Evolutionary conservation across 1,140 invertebrate species (phyloP).

Genomic region (Paralvinella palmiformis): DNA sequence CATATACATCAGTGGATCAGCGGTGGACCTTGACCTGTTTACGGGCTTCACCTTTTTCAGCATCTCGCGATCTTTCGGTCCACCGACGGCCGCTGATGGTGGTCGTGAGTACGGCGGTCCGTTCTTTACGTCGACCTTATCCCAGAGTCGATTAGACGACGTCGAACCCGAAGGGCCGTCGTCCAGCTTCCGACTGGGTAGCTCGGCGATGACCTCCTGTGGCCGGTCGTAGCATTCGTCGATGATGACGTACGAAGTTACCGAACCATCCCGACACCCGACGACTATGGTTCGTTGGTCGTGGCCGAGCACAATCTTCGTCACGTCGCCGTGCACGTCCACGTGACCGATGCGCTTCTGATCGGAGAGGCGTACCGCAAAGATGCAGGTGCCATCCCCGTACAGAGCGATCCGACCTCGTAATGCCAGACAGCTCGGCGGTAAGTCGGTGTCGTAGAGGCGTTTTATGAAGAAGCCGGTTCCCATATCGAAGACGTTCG

Average conservation of each 20-base stretch:
- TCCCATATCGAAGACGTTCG: slow-evolving; percentile 34
- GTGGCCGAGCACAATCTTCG: slow-evolving; percentile 28
- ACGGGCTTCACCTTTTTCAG: slow-evolving; percentile 32
- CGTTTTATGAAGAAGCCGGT: slow-evolving; percentile 25
- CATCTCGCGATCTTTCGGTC: slow-evolving; percentile 29
- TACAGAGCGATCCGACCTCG: slow-evolving; percentile 32
- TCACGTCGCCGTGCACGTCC: slow-evolving; percentile 36
- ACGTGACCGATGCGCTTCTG: slow-evolving; percentile 32
- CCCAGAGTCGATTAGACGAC: slow-evolving; percentile 28
- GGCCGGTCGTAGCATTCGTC: slow-evolving; percentile 29
- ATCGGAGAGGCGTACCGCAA: slow-evolving; percentile 30
- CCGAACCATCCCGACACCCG: slow-evolving; percentile 39
- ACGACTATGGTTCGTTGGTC: slow-evolving; percentile 41
- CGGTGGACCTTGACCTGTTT: slow-evolving; percentile 27
- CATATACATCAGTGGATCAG: slow-evolving; percentile 32
- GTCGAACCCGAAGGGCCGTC: not conserved
- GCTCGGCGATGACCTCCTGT: slow-evolving; percentile 17
- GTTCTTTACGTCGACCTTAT: slow-evolving; percentile 30
- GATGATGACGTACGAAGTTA: slow-evolving; percentile 40
- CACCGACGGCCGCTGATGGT: slow-evolving; percentile 28
- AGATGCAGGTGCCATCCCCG: slow-evolving; percentile 25
- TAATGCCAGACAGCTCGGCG: slow-evolving; percentile 28
- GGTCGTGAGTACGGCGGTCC: slow-evolving; percentile 28
- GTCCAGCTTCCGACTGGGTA: slow-evolving; percentile 27
- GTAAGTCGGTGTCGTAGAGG: slow-evolving; percentile 19